phyloP scores from a whole-genome alignment of 2,888 invertebrate species.

The Trissolcus brochymenae region DNA sequence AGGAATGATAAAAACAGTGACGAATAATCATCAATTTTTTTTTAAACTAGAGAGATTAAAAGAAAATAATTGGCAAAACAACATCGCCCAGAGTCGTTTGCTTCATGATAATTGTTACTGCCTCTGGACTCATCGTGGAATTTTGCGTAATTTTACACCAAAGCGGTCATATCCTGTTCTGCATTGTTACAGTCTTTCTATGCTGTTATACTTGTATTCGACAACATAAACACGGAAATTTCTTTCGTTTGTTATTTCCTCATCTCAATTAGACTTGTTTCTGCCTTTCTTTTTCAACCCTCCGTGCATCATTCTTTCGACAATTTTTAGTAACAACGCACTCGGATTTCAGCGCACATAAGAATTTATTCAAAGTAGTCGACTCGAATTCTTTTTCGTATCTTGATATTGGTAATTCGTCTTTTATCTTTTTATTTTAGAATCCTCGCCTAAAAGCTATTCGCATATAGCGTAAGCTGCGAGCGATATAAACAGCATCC shows the following conservation, averaged over 20 bases:
- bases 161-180: constrained; percentile 48
- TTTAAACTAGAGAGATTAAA: constrained; percentile 22
- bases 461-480: constrained; percentile 59
- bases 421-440: constrained; percentile 58
- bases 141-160: constrained; percentile 66
- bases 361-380: constrained; percentile 17
- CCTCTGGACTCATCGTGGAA: constrained; percentile 59
- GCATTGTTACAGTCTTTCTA: constrained; percentile 45
- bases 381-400: constrained; percentile 18
- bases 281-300: constrained; percentile 19
- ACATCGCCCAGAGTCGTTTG: constrained; percentile 60
- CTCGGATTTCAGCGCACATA: constrained; percentile 59
- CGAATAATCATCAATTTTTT: too few species aligned
- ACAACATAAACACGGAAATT: constrained; percentile 22
- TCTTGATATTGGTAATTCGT: constrained; percentile 65
- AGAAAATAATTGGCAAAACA: constrained; percentile 51
- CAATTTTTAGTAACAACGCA: constrained; percentile 39
- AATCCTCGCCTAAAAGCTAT: constrained; percentile 43
- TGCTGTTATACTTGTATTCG: constrained; percentile 24
- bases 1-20: not conserved
- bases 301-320: not conserved
- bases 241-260: constrained; percentile 40
- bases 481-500: constrained; percentile 64
- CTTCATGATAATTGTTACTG: constrained; percentile 63
- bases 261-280: constrained; percentile 48